A percentile compares a stretch with the other conserved stretches of the same genome.
Conservation (phyloP, 2,888 invertebrate species). For the Plagodis pulveraria region DNA sequence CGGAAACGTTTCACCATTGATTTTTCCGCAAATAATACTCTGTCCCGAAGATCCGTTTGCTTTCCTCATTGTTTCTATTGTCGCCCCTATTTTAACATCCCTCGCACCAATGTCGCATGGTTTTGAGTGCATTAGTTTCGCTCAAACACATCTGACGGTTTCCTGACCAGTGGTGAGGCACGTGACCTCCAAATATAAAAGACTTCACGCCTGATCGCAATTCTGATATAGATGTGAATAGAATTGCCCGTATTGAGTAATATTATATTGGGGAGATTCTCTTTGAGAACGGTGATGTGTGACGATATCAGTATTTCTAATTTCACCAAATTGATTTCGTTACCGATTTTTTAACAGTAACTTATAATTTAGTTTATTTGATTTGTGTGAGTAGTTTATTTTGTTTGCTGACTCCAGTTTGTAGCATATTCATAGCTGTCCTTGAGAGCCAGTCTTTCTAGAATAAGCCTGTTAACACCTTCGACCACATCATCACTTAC, state of each 20-base stretch:
- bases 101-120: slow-evolving; percentile 65
- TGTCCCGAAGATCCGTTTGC: slow-evolving; percentile 56
- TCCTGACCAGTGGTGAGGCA: slow-evolving; percentile 76
- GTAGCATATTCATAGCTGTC: no score
- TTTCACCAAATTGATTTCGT: slow-evolving; percentile 35
- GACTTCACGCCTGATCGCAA: slow-evolving; percentile 80
- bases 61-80: slow-evolving; percentile 53
- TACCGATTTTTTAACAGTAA: slow-evolving; percentile 9
- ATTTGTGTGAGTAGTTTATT: slow-evolving; percentile 19
- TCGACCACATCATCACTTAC: no score
- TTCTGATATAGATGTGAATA: slow-evolving; percentile 75
- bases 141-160: slow-evolving; percentile 77
- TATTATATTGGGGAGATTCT: slow-evolving; percentile 59
- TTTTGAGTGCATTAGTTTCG: slow-evolving; percentile 82
- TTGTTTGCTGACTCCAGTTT: slow-evolving; percentile 6
- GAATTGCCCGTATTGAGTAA: slow-evolving; percentile 80
- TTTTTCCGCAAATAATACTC: slow-evolving; percentile 82
- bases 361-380: slow-evolving; percentile 9
- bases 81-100: slow-evolving; percentile 47
- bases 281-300: slow-evolving; percentile 43
- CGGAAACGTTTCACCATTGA: slow-evolving; percentile 80
- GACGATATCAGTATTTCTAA: slow-evolving; percentile 41
- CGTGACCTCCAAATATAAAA: slow-evolving; percentile 80
- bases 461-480: no score
- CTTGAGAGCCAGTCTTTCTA: no score